phyloP scores from a whole-genome alignment of 2,888 invertebrate genomes.

The Aphodius granarius region DNA sequence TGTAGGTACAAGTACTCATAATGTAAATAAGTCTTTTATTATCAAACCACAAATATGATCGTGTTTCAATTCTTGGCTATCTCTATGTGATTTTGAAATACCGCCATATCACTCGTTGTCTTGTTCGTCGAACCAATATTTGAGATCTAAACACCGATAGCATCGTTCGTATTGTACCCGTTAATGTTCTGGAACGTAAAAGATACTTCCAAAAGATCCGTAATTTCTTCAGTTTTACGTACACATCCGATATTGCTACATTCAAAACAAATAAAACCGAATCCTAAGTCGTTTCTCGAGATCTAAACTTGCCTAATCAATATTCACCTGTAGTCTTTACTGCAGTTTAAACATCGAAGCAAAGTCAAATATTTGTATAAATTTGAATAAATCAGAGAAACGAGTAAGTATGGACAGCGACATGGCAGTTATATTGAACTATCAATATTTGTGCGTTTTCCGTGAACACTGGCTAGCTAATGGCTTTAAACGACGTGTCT shows the following conservation, averaged over 20 bases:
- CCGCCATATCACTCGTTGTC: background rate
- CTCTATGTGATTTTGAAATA: background rate
- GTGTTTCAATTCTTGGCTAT: no score
- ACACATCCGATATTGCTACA: background rate
- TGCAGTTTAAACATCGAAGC: background rate
- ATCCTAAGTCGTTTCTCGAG: background rate
- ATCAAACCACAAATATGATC: no score
- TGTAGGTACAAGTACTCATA: no score
- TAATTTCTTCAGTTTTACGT: background rate
- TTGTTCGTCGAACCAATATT: background rate
- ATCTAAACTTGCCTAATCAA: background rate
- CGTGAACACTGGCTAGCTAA: background rate
- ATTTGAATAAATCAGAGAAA: background rate
- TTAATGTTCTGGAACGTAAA: background rate
- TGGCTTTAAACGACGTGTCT: background rate
- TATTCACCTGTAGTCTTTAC: background rate
- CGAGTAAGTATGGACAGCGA: background rate
- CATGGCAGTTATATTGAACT: background rate
- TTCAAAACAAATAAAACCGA: background rate
- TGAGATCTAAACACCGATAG: background rate
- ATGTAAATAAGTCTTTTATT: no score
- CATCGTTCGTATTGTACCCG: background rate
- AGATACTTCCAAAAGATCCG: background rate
- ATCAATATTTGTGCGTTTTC: background rate
- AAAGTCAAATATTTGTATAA: background rate